These are phyloP conservation scores for Trissonchulus latispiculum DNA, from an alignment of 2,888 invertebrate genomes.

Conservation along the genomic window DNA sequence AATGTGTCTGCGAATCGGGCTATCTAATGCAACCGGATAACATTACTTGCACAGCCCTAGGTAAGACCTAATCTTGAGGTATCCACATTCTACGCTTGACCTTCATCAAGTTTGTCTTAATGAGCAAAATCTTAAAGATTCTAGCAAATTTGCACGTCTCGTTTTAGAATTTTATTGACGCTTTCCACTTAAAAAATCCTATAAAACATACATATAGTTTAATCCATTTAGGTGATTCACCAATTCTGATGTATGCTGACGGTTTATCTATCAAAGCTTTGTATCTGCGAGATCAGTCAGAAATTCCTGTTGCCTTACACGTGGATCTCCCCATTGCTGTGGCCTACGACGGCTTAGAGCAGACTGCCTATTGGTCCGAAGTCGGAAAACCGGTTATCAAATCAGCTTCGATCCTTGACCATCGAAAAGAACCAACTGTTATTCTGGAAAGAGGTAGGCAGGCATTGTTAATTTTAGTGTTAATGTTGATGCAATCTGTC, in stretches of 20 bases:
- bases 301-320: background rate
- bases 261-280: background rate
- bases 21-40: background rate
- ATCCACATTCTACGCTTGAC: too few relatives aligned
- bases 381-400: background rate
- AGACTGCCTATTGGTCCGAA: conserved; percentile 2
- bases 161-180: background rate
- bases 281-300: background rate
- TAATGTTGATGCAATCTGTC: too few relatives aligned
- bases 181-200: background rate
- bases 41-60: background rate
- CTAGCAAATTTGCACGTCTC: too few relatives aligned
- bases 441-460: too few relatives aligned
- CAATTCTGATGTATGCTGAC: background rate
- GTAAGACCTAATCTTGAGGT: background rate
- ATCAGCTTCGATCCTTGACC: background rate
- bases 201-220: background rate
- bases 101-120: too few relatives aligned
- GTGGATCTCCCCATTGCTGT: conserved; percentile 5
- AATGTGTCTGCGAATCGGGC: background rate
- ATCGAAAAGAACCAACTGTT: background rate
- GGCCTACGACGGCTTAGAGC: background rate
- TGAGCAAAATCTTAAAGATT: too few relatives aligned
- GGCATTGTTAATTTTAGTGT: too few relatives aligned
- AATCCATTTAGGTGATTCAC: conserved; percentile 2